Conservation (phyloP, 2,888 invertebrate species). For the Lasius fuliginosus region DNA sequence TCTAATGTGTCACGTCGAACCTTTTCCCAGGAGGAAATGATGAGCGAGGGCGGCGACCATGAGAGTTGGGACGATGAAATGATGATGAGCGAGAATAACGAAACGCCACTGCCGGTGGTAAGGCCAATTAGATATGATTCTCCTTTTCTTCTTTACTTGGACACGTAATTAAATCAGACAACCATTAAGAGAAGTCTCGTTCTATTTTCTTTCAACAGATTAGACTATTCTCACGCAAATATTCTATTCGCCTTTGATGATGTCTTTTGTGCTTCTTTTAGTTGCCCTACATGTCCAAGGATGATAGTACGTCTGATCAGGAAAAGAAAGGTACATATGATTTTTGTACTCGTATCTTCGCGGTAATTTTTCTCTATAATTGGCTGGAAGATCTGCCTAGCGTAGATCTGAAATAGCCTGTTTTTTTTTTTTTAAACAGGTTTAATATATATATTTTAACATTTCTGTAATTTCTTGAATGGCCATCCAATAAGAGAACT, state of each 20-base stretch:
- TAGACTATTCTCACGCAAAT: slow-evolving; percentile 17
- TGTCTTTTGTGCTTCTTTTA: slow-evolving; percentile 68
- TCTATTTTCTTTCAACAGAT: slow-evolving; percentile 33
- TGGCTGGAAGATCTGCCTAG: not conserved
- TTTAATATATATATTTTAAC: not conserved
- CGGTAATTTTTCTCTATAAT: not conserved
- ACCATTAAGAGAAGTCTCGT: slow-evolving; percentile 27
- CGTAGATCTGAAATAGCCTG: not conserved
- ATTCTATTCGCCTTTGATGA: slow-evolving; percentile 20
- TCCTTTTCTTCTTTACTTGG: not conserved
- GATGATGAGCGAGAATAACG: slow-evolving; percentile 84
- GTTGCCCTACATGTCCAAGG: slow-evolving; percentile 84
- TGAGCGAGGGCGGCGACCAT: slow-evolving; percentile 85
- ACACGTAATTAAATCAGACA: slow-evolving; percentile 38
- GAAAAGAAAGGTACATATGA: slow-evolving; percentile 82
- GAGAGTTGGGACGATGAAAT: slow-evolving; percentile 85
- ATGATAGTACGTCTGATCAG: slow-evolving; percentile 82
- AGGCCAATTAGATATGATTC: slow-evolving; percentile 65
- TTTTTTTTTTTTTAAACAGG: not conserved
- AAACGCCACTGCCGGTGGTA: slow-evolving; percentile 83
- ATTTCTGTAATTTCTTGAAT: not conserved
- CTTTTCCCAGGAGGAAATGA: slow-evolving; percentile 82
- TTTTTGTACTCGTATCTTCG: not conserved
- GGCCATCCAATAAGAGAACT: not conserved
- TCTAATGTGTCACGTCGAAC: slow-evolving; percentile 58